Base-by-base conservation (phyloP, 2,888 invertebrate genomes). In the Ashinkailepas kermadecensis region DNA sequence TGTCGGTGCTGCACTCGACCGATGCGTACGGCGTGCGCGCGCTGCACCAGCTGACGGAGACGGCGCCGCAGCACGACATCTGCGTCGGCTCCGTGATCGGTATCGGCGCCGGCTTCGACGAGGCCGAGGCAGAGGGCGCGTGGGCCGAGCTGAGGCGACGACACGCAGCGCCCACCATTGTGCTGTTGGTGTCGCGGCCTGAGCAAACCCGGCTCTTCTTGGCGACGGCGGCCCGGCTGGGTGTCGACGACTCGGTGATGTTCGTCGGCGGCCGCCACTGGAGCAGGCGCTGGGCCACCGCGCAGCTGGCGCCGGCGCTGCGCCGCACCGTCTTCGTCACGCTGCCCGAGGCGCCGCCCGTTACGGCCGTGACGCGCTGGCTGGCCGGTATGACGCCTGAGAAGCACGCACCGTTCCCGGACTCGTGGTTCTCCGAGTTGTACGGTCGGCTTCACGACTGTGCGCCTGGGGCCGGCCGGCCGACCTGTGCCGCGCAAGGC, bases 381-480 rank as follows among this genome's bases (percentile, higher is more conserved):
- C 84, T 87, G 64, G 85, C 85, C 59, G 84, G 83, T 8, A 83
- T 88, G 79, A 86, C 86, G 0, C 85, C 87, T 54, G 84, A 84
- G 25, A 86, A 86, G 80, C 86, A 87, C 64, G 85, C 84, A 7
- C 86, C 86, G 9, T 86, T 88, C 74, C 88, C 88, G 9, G 85
- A 86, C 81, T 86, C 86, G 81, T 88, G 88, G 88, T 88, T 88
- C 81, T 87, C 87, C 78, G 88, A 88, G 74, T 86, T 87, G 65
- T 87, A 87, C 85, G 87, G 88, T 84, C 85, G 86, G 6, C 82
- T 86, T 13, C 86, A 86, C 81, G 83, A 86, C 82, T 88, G 88
- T 83, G 85, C 86, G 59, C 85, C 88, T 56, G 84, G 86, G 1
- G 67, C 86, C 84, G 9, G 54, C 4, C 54, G 39, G 54, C 39